Evolutionary conservation across 2,888 invertebrate species (phyloP).

Genomic region (Apotomis betuletana): DNA sequence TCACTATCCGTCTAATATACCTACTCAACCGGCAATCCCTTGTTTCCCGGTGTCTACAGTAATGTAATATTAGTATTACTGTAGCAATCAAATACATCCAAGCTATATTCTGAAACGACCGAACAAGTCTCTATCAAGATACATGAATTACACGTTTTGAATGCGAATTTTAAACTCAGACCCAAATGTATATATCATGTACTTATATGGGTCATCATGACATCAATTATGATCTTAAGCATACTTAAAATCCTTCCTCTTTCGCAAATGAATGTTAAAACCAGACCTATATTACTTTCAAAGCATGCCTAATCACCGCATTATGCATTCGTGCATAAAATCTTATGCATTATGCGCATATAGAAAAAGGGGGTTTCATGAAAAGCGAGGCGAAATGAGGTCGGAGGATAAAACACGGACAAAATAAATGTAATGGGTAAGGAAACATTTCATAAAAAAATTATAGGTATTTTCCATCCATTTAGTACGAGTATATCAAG

Average conservation of each 20-base stretch:
- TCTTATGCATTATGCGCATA: constrained; percentile 19
- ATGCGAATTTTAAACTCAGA: background rate
- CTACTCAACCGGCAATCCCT: too few species aligned
- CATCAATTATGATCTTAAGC: constrained; percentile 7
- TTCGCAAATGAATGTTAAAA: constrained; percentile 14
- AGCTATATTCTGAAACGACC: too few species aligned
- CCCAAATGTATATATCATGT: background rate
- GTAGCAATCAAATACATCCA: too few species aligned
- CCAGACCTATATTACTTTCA: constrained; percentile 35
- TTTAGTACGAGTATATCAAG: background rate
- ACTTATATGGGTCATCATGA: background rate
- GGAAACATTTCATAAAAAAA: too few species aligned
- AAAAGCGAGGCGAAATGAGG: background rate
- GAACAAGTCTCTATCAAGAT: too few species aligned
- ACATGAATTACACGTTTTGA: background rate
- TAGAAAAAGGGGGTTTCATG: background rate
- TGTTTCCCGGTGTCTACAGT: too few species aligned
- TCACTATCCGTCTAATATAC: too few species aligned
- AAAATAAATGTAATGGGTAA: too few species aligned
- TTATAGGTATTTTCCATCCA: too few species aligned
- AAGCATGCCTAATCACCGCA: constrained; percentile 29
- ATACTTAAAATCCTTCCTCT: constrained; percentile 6
- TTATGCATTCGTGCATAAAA: constrained; percentile 10
- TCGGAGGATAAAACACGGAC: too few species aligned
- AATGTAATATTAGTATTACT: too few species aligned